Evolutionary conservation across 2,113 vertebrate species (phyloP), one percentile per base, ranked within the genome.

Genomic region (Anolis sagrei): DNA sequence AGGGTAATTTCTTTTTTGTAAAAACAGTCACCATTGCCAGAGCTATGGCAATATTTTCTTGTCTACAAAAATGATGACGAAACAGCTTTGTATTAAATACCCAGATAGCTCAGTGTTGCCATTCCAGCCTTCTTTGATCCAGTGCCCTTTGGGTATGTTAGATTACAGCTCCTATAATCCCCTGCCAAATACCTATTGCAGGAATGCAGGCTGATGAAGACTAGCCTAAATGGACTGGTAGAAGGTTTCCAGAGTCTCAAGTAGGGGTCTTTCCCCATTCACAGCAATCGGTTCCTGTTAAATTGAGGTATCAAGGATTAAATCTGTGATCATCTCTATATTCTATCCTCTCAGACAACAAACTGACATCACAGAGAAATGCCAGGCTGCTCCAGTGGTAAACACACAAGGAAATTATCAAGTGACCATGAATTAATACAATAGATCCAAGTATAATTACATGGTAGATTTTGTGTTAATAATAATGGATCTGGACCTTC

Each of bases 391-490:
- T 64, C n/a, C 39, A 70, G 27, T 16, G 9, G 21, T 25, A 49
- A 0, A 78, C 86, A 34, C 32, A 76, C 0, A 66, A 83, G 64
- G 88, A 80, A 84, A 54, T 89, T 90, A 93, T 90, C 89, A 69
- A 87, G 25, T 0, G 0, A 51, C 13, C 72, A 0, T 92, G 51
- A 58, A 18, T 92, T 86, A 86, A 84, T 58, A 90, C 85, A 88
- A 90, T 89, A 87, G 88, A 44, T 89, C 81, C 86, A 84, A 0
- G 4, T 25, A 1, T 1, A 29, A 19, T n/a, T n/a, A 14, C 78
- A 88, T 1, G 77, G 87, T 91, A 90, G 90, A 92, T 86, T 4
- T 49, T 78, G 75, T 79, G 21, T 70, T 81, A 83, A 81, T 32
- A 81, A 25, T 66, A 87, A 88, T 79, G 88, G 92, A 79, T 86